A percentile compares a stretch with the other conserved stretches of the same genome.
phyloP scores from a whole-genome alignment of 1,140 invertebrate genomes.

The Drosophila sturtevanti region DNA sequence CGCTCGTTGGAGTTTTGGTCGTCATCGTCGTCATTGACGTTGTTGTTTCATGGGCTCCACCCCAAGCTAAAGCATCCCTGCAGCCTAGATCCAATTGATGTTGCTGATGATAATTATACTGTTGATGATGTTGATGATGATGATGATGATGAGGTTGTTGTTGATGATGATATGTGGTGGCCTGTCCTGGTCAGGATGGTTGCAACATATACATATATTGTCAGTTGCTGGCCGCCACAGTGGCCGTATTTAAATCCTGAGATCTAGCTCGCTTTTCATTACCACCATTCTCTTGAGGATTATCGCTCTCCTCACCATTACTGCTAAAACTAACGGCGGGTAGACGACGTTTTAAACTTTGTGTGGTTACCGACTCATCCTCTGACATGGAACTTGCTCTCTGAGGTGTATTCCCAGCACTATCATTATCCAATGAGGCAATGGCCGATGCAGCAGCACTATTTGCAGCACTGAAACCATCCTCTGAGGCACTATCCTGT shows the following conservation, averaged over 20 bases:
- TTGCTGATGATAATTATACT: neutral
- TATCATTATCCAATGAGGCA: slow-evolving; percentile 76
- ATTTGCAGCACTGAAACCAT: slow-evolving; percentile 74
- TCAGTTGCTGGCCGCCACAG: slow-evolving; percentile 69
- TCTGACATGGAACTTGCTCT: slow-evolving; percentile 76
- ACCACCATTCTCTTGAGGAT: slow-evolving; percentile 41
- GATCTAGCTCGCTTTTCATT: slow-evolving; percentile 57
- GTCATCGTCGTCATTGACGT: slow-evolving; percentile 17
- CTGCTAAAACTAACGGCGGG: slow-evolving; percentile 69
- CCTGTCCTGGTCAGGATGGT: slow-evolving; percentile 59
- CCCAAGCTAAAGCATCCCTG: neutral
- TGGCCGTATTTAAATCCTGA: slow-evolving; percentile 33
- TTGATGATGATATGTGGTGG: slow-evolving; percentile 2
- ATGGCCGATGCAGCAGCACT: slow-evolving; percentile 72
- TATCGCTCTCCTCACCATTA: slow-evolving; percentile 78
- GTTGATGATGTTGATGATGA: slow-evolving; percentile 27
- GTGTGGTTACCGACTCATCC: slow-evolving; percentile 58
- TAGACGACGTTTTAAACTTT: slow-evolving; percentile 68
- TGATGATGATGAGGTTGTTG: slow-evolving; percentile 26
- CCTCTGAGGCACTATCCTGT: slow-evolving; percentile 78
- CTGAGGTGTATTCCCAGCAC: slow-evolving; percentile 70
- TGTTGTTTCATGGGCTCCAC: slow-evolving; percentile 9
- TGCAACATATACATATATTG: slow-evolving; percentile 76
- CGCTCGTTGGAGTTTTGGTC: slow-evolving; percentile 72
- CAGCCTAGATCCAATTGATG: neutral